Conservation (phyloP, 2,888 invertebrate species). For the Xestoiulus laeticollis region DNA sequence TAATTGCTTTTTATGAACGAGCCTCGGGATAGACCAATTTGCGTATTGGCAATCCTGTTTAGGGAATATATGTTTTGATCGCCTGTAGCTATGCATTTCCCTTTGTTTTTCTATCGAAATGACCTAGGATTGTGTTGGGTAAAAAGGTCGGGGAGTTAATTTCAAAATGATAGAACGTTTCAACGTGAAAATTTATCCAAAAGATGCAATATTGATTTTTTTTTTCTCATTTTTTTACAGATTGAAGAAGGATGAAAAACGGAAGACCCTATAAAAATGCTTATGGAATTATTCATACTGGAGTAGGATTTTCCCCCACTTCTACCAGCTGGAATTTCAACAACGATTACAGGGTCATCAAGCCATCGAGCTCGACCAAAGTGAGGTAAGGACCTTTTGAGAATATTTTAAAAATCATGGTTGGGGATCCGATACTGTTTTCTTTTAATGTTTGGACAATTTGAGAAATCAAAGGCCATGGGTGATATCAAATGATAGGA, state of each 20-base stretch:
- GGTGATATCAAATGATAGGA: not conserved
- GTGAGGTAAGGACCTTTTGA: not conserved
- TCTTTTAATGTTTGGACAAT: no score
- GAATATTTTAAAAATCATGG: not conserved
- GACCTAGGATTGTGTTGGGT: not conserved
- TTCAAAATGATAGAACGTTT: not conserved
- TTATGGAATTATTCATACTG: conserved; percentile 12
- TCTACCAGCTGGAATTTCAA: not conserved
- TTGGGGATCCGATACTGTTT: not conserved
- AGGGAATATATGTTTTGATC: not conserved
- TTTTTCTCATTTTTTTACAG: not conserved
- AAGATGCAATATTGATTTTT: conserved; percentile 25
- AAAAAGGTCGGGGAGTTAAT: not conserved
- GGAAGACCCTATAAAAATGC: not conserved
- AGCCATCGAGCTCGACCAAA: not conserved
- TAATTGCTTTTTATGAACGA: not conserved
- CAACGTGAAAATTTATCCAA: not conserved
- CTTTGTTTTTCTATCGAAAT: not conserved
- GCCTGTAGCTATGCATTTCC: not conserved
- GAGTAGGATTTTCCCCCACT: not conserved
- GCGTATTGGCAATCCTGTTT: not conserved
- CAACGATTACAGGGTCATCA: not conserved
- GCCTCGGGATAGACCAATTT: not conserved
- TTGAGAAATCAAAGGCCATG: no score
- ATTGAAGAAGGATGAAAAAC: not conserved